Base-by-base conservation (phyloP, 2,888 invertebrate genomes). In the Sinhomidia bicolor region DNA sequence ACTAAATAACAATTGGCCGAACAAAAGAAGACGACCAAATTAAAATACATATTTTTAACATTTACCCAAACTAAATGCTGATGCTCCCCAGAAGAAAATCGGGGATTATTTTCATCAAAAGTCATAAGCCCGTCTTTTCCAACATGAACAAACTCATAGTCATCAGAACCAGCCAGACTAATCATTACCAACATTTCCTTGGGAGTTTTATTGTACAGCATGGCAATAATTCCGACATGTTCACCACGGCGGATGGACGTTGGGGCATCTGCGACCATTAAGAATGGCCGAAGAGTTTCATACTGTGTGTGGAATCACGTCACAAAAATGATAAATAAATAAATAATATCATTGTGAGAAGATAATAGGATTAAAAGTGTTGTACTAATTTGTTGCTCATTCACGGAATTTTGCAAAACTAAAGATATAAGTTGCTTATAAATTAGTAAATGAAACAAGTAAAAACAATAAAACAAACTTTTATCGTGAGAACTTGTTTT, bases 61-160 rank as follows among this genome's bases (percentile, higher is more conserved):
- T 17, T 20, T 91, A 94, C 94, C 92, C 93, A 94, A 88, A 95
- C 93, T 85, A 95, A 93, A 90, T 95, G 94, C 90, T 95, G 95
- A 91, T 94, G 94, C 90, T 95, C 94, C 0, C 95, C 95, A 14
- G 92, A 92, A 6, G 94, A 93, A 5, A 94, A 93, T 29, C 93
- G 91, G 14, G 89, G 89, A 14, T 90, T 29, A n/a, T 95, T 94
- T 1, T 93, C 93, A 91, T 94, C 94, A 47, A 94, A 94, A 23
- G 93, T 93, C 7, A 95, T 94, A 29, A 93, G 93, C 0, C 95
- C 95, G 80, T 93, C 93, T 3, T 92, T 92, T 76, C 94, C 95
- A 0, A 95, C 95, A 82, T 94, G 93, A 4, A 95, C 94, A 92
- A 95, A 95, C 85, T 94, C 93, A 91, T 94, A 94, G 71, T 94